phyloP scores from a whole-genome alignment of 2,888 invertebrate genomes.

The Drosophila rellima region DNA sequence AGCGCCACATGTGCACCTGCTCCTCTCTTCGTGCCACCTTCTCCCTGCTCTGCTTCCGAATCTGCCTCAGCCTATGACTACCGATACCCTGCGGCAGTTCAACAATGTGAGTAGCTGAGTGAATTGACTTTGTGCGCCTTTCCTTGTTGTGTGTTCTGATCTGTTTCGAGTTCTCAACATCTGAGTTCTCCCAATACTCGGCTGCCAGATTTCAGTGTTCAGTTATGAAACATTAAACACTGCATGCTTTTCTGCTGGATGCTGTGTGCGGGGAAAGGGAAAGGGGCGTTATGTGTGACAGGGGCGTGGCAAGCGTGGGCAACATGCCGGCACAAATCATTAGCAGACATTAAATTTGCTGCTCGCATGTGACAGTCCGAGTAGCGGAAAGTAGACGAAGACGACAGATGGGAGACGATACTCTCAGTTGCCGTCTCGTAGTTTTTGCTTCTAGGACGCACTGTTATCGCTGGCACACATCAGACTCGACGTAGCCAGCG shows the following conservation, averaged over 20 bases:
- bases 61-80: neutral
- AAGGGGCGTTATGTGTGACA: neutral
- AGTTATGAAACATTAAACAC: constrained; percentile 79
- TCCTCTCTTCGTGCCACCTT: neutral
- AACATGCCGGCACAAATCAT: constrained; percentile 73
- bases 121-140: constrained; percentile 54
- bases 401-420: neutral
- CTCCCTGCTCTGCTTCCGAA: neutral
- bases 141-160: constrained; percentile 48
- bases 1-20: constrained; percentile 51
- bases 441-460: constrained; percentile 57
- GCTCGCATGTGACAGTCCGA: constrained; percentile 24
- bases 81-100: constrained; percentile 29
- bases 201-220: constrained; percentile 41
- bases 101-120: constrained; percentile 29
- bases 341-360: constrained; percentile 76
- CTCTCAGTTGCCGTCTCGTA: constrained; percentile 43
- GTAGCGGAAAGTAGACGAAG: neutral
- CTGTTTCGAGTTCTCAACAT: constrained; percentile 26
- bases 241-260: constrained; percentile 46
- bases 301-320: constrained; percentile 37
- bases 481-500: constrained; percentile 67
- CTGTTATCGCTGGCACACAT: constrained; percentile 71
- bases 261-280: neutral
- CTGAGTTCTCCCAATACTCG: constrained; percentile 20